phyloP scores from a whole-genome alignment of 2,113 vertebrate species.

The Micronycteris hirsuta region DNA sequence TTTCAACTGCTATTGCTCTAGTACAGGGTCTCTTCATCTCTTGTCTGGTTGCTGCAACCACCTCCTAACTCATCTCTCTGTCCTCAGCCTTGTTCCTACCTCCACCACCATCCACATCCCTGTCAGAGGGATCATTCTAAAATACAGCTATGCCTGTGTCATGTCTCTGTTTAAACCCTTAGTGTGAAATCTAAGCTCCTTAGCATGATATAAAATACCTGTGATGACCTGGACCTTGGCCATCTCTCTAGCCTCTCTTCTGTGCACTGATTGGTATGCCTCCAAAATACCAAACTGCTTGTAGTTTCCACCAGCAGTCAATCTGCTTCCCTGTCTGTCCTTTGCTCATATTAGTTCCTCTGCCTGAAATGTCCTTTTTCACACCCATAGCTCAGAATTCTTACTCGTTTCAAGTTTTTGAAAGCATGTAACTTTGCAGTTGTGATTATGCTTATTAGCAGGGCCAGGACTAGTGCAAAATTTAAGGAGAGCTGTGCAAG shows the following conservation, averaged over 20 bases:
- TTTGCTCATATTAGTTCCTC: not conserved
- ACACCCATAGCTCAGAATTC: not conserved
- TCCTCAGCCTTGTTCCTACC: not conserved
- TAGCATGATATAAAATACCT: not conserved
- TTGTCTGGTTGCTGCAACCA: not conserved
- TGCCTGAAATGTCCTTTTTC: constrained; percentile 20
- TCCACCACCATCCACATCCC: not conserved
- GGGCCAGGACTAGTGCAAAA: not conserved
- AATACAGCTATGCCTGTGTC: not conserved
- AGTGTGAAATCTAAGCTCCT: not conserved
- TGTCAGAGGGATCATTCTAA: not conserved
- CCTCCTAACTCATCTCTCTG: not conserved
- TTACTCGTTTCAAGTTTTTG: not conserved
- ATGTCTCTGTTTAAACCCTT: not conserved
- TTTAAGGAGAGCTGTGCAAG: not conserved
- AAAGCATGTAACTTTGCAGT: not conserved
- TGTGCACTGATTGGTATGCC: not conserved
- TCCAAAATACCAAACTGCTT: not conserved
- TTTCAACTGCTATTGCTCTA: constrained; percentile 3
- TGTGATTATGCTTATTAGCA: not conserved
- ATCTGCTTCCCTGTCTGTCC: not conserved
- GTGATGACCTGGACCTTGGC: not conserved
- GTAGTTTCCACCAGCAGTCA: not conserved
- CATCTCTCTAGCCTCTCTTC: not conserved
- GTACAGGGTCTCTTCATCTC: not conserved